These are phyloP conservation scores for Brachionus koreanus DNA, from an alignment of 1,140 invertebrate species.

Conservation along the genomic window DNA sequence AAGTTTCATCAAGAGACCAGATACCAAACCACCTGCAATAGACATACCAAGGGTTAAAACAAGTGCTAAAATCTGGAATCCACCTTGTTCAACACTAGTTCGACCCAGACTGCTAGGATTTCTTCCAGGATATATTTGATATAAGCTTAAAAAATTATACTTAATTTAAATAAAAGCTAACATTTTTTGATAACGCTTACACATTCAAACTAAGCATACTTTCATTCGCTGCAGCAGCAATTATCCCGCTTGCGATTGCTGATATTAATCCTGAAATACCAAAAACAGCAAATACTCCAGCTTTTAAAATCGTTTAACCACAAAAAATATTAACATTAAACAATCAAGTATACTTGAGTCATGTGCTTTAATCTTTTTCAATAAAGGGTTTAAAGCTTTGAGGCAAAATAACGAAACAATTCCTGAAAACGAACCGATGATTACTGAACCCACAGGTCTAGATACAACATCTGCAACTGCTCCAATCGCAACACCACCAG, in stretches of 20 bases:
- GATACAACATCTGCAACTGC: constrained; percentile 72
- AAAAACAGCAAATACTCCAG: constrained; percentile 90
- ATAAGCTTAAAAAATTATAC: constrained; percentile 54
- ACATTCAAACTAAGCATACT: not conserved
- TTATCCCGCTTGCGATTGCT: constrained; percentile 71
- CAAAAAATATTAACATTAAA: not conserved
- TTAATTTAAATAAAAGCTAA: not conserved
- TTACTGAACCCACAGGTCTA: constrained; percentile 76
- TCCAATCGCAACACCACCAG: constrained; percentile 65
- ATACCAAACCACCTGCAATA: constrained; percentile 69
- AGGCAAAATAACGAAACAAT: constrained; percentile 79
- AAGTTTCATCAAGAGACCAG: constrained; percentile 65
- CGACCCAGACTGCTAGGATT: constrained; percentile 60
- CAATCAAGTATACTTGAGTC: not conserved
- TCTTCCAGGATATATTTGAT: constrained; percentile 61
- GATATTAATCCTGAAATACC: constrained; percentile 86
- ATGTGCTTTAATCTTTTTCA: constrained; percentile 30
- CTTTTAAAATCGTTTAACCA: constrained; percentile 66
- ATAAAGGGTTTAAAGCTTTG: constrained; percentile 71
- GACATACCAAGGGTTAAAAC: constrained; percentile 68
- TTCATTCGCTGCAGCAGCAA: constrained; percentile 63
- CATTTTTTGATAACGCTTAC: not conserved
- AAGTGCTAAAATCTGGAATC: constrained; percentile 72
- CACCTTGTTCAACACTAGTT: constrained; percentile 68
- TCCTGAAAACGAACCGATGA: constrained; percentile 75